Conservation (phyloP, 2,113 vertebrate genomes). For the Stomatorhinus ivindoensis region DNA sequence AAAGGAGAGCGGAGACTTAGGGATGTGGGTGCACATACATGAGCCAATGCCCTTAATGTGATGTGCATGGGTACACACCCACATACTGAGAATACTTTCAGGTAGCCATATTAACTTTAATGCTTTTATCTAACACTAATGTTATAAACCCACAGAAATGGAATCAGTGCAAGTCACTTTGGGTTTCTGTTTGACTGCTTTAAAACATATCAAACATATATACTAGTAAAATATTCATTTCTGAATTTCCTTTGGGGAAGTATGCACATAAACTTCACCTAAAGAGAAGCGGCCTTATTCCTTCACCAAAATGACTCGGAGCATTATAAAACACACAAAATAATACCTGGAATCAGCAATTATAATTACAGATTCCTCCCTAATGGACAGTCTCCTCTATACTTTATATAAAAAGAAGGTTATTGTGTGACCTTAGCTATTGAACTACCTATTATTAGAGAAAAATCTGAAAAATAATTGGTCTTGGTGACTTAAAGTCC, state of each 20-base stretch:
- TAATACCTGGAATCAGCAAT: background rate
- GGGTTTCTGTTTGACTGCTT: background rate
- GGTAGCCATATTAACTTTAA: background rate
- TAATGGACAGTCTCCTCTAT: background rate
- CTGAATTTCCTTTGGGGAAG: background rate
- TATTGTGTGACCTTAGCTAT: background rate
- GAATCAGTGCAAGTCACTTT: background rate
- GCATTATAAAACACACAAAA: background rate
- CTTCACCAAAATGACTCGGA: background rate
- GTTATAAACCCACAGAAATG: background rate
- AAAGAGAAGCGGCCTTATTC: background rate
- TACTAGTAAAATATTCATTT: background rate
- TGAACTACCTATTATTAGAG: constrained; percentile 4
- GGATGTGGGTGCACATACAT: background rate
- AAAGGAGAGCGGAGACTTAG: background rate
- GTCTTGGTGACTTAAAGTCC: background rate
- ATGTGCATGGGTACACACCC: background rate
- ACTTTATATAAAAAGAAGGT: background rate
- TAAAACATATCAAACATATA: background rate
- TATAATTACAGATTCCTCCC: background rate
- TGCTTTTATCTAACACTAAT: background rate
- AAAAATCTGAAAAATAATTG: background rate
- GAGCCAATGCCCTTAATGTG: background rate
- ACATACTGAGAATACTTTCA: background rate
- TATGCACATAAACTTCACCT: background rate